Conservation (phyloP, 2,797 vertebrate genomes). For the Hyperoplus immaculatus region DNA sequence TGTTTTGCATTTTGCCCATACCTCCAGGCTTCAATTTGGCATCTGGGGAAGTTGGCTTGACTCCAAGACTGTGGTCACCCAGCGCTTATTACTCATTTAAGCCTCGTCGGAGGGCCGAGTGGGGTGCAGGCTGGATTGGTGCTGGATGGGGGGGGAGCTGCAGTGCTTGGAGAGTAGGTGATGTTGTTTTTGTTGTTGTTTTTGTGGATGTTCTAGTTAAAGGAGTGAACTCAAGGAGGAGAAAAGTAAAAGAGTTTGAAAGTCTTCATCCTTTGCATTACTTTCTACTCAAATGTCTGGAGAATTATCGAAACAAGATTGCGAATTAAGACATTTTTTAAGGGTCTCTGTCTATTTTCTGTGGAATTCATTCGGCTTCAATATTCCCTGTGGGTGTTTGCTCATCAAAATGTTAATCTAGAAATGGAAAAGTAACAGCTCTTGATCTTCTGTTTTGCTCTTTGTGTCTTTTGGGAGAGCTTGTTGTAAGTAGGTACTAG, state of each 20-base stretch:
- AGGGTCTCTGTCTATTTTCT: background rate
- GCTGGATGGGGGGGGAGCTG: constrained; percentile 51
- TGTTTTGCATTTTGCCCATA: constrained; percentile 79
- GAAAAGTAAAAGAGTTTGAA: constrained; percentile 51
- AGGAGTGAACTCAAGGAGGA: constrained; percentile 45
- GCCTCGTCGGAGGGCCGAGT: constrained; percentile 63
- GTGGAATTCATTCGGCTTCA: background rate
- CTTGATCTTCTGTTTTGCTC: background rate
- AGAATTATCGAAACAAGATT: background rate
- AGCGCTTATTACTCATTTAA: constrained; percentile 81
- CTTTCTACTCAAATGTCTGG: constrained; percentile 4
- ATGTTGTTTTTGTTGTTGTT: constrained; percentile 61
- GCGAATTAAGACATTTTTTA: no score
- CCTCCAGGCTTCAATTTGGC: constrained; percentile 80
- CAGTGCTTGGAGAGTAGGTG: constrained; percentile 46
- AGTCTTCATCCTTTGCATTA: constrained; percentile 22
- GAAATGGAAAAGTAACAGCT: no score
- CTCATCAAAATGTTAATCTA: no score
- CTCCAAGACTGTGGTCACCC: constrained; percentile 78
- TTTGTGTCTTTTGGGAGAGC: constrained; percentile 19
- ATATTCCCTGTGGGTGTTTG: no score
- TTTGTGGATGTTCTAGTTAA: constrained; percentile 61
- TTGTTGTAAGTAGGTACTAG: constrained; percentile 8
- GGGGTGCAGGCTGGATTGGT: constrained; percentile 64
- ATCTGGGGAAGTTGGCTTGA: constrained; percentile 78